Base-by-base conservation (phyloP, 1,140 invertebrate species). In the Pseudachorutes palmiensis region DNA sequence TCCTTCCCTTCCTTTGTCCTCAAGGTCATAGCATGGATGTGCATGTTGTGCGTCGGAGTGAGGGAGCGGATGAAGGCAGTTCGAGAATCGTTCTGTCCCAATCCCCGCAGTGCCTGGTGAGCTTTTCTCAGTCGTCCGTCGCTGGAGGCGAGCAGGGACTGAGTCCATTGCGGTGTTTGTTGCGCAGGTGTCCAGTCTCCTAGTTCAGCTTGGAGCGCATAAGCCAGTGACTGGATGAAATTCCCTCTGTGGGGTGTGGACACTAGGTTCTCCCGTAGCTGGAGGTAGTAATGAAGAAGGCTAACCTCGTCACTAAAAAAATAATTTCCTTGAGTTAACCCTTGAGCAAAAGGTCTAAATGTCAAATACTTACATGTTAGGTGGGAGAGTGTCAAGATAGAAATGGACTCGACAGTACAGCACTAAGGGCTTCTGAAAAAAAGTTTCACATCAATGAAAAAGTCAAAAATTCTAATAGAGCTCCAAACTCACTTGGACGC, bases 381-480 rank as follows among this genome's bases (percentile, higher is more conserved):
- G 82, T 69, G 88, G 82, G 58, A 89, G 88, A 75, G 86, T 89
- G 79, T 97, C 93, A 68, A 98, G 88, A 80, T 97, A 96, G 80
- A 92, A 97, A 78, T 95, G 90, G 72, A 98, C 90, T 71, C 92
- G 86, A 78, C 97, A 89, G 78, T 94, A 88, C 76, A 98, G 86
- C 74, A 90, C 89, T 74, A 96, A 83, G 29, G 94, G 84, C 59
- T 68, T 71, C n/a, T n/a, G n/a, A n/a, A n/a, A n/a, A n/a, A n/a
- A n/a, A n/a, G n/a, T n/a, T n/a, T n/a, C n/a, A n/a, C n/a, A n/a
- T n/a, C n/a, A n/a, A n/a, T n/a, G n/a, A n/a, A n/a, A n/a, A n/a
- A n/a, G n/a, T n/a, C n/a, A n/a, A n/a, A n/a, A n/a, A n/a, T n/a
- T n/a, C n/a, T n/a, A n/a, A n/a, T n/a, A n/a, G n/a, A n/a, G n/a